These are phyloP conservation scores for Nemotelus pantherinus DNA, from an alignment of 2,888 invertebrate species.

Conservation along the genomic window DNA sequence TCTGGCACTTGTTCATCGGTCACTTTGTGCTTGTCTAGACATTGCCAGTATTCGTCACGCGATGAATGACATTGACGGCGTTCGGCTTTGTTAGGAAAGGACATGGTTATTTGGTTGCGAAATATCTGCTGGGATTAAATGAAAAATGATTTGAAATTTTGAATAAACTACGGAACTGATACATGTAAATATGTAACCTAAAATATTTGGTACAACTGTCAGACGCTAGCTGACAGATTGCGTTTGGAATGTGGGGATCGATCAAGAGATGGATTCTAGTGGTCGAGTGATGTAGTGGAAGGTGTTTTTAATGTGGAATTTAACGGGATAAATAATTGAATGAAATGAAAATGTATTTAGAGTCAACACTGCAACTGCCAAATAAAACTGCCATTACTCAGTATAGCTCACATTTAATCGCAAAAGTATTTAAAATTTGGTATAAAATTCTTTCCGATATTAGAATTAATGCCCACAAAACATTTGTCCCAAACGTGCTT, in stretches of 20 bases:
- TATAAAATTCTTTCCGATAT: too few species aligned
- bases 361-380: too few species aligned
- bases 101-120: slow-evolving; percentile 67
- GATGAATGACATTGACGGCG: slow-evolving; percentile 85
- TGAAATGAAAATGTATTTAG: too few species aligned
- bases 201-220: background rate
- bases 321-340: too few species aligned
- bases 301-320: too few species aligned
- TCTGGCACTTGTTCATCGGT: slow-evolving; percentile 65
- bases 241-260: background rate
- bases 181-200: background rate
- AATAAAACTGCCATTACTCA: too few species aligned
- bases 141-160: background rate
- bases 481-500: too few species aligned
- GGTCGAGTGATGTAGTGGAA: too few species aligned
- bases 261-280: background rate
- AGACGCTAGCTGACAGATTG: background rate
- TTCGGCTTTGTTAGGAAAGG: slow-evolving; percentile 82
- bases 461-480: too few species aligned
- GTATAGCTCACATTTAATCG: too few species aligned
- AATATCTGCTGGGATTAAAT: background rate
- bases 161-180: background rate
- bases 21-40: slow-evolving; percentile 74
- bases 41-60: slow-evolving; percentile 90
- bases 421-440: too few species aligned